Evolutionary conservation across 1,140 invertebrate species (phyloP), one percentile per base, ranked within the genome.

Genomic region (Luehdorfia chinensis): DNA sequence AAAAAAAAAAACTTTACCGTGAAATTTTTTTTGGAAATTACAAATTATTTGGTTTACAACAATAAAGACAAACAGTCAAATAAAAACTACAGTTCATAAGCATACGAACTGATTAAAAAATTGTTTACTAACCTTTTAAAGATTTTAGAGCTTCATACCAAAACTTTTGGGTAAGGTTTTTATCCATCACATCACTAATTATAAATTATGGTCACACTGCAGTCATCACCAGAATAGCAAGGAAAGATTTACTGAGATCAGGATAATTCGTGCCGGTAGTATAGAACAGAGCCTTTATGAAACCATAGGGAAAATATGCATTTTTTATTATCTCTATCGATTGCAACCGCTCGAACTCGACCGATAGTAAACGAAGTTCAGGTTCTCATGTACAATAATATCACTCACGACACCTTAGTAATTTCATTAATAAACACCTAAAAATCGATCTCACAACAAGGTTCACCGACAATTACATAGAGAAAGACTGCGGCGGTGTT

Each of bases 391-490:
- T 64, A 61, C 61, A 62, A 76, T 61, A 66, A 73, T 78, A 81
- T 78, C 69, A 81, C 70, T 64, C 67, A 63, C 72, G 54, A 66
- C 74, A 80, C 71, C 68, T 78, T 70, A 57, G 64, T 83, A 83
- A 83, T 84, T 84, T 83, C 75, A 80, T 84, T 84, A 84, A 84
- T 84, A 84, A 43, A 83, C 75, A 79, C 68, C 73, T 80, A 80
- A 84, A 84, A 83, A 84, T 84, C 80, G 80, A 83, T 84, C 62
- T 63, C 64, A 83, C 72, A 65, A 73, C 68, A 76, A 75, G 62
- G 67, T 72, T 71, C 71, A 77, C n/a, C 72, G 68, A 77, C 75
- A 76, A 83, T 77, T 79, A n/a, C 76, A 71, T 74, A 84, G 65
- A 72, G 62, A 66, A 43, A 75, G 65, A 71, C 72, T 74, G 68